Conservation (phyloP, 2,113 vertebrate species). For the Oreocharis arfaki region DNA sequence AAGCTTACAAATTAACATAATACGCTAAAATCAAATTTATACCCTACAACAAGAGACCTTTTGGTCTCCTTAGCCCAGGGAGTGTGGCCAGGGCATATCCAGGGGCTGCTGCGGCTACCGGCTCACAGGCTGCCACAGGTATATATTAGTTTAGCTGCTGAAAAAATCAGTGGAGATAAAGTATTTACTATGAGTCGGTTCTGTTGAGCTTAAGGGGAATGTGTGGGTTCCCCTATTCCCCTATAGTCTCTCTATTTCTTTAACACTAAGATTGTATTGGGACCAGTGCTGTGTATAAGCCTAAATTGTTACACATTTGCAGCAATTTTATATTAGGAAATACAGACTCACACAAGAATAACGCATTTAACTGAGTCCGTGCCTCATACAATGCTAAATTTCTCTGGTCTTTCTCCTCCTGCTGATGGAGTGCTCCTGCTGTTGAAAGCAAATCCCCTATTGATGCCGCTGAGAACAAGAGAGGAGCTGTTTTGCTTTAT, state of each 20-base stretch:
- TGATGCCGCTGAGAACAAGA: not conserved
- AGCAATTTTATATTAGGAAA: not conserved
- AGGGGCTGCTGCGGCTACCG: too few species aligned
- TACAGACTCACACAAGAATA: not conserved
- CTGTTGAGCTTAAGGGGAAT: not conserved
- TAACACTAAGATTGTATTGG: not conserved
- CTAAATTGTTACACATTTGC: not conserved
- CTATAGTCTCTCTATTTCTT: not conserved
- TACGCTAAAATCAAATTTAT: too few species aligned
- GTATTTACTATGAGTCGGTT: conserved; percentile 10
- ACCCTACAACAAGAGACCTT: too few species aligned
- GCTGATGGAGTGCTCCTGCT: not conserved
- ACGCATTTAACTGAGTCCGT: not conserved
- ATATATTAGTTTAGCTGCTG: not conserved
- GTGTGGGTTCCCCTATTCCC: not conserved
- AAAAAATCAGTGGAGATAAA: not conserved
- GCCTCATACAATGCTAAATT: not conserved
- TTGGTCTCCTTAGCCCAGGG: too few species aligned
- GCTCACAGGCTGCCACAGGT: too few species aligned
- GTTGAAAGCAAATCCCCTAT: not conserved
- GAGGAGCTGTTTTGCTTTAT: not conserved
- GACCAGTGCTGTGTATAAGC: not conserved
- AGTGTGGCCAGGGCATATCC: too few species aligned
- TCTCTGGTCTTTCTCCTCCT: not conserved
- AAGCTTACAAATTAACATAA: too few species aligned